A percentile compares a stretch with the other conserved stretches of the same genome.
Conservation (phyloP, 2,888 invertebrate species). For the Brachylomia viminalis region DNA sequence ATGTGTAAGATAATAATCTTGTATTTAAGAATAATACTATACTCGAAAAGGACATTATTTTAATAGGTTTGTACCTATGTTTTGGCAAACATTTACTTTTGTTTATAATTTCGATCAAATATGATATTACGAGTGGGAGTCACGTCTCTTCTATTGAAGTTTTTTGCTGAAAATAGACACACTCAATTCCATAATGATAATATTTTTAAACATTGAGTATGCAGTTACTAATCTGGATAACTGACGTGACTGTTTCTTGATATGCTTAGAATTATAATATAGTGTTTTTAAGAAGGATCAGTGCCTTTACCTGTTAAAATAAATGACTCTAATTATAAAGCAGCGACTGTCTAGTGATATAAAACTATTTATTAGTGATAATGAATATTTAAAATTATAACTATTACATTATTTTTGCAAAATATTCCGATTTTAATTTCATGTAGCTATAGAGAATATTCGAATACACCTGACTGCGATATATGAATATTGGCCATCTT, state of each 20-base stretch:
- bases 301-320: slow-evolving; percentile 86
- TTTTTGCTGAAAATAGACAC: slow-evolving; percentile 57
- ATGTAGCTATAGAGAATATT: not conserved
- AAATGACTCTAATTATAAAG: slow-evolving; percentile 79
- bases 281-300: slow-evolving; percentile 83
- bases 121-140: slow-evolving; percentile 61
- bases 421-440: slow-evolving; percentile 71
- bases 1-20: slow-evolving; percentile 62
- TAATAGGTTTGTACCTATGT: slow-evolving; percentile 51
- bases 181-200: slow-evolving; percentile 57
- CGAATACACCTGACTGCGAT: not conserved
- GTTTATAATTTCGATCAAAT: slow-evolving; percentile 54
- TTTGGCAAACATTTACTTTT: slow-evolving; percentile 49
- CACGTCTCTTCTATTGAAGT: slow-evolving; percentile 53
- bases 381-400: slow-evolving; percentile 84
- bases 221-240: slow-evolving; percentile 31
- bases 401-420: slow-evolving; percentile 88
- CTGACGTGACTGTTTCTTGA: slow-evolving; percentile 58
- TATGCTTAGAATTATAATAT: slow-evolving; percentile 62
- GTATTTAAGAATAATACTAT: slow-evolving; percentile 54
- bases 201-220: slow-evolving; percentile 41
- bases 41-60: slow-evolving; percentile 57
- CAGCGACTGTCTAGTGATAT: slow-evolving; percentile 86
- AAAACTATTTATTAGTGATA: slow-evolving; percentile 83
- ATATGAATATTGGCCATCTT: not conserved